A percentile compares a stretch with the other conserved stretches of the same genome.
Conservation (phyloP, 2,113 vertebrate species). For the Accipiter virgatus region DNA sequence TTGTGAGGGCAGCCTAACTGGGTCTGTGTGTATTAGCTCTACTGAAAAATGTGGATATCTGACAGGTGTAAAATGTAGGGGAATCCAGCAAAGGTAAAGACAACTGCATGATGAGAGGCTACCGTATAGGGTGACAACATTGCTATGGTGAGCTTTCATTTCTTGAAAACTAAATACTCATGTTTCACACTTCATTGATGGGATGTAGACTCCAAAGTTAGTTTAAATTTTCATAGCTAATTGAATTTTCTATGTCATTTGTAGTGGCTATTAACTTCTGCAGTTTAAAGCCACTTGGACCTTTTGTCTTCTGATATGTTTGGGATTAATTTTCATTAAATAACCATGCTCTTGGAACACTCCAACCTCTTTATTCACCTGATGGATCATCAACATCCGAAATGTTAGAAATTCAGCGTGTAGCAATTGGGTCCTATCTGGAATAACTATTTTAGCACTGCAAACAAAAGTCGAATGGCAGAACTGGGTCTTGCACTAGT, state of each 20-base stretch:
- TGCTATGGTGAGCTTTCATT: background rate
- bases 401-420: rapidly evolving
- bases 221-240: background rate
- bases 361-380: background rate
- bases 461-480: background rate
- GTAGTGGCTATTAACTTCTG: background rate
- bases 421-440: rapidly evolving
- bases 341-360: too few species aligned
- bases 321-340: background rate
- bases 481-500: background rate
- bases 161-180: rapidly evolving
- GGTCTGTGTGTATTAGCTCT: rapidly evolving
- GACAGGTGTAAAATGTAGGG: background rate
- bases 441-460: background rate
- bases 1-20: background rate
- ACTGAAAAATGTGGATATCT: rapidly evolving
- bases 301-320: background rate
- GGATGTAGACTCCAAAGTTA: background rate
- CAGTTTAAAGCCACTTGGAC: background rate
- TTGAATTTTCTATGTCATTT: rapidly evolving
- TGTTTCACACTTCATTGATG: rapidly evolving
- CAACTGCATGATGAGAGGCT: background rate
- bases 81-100: background rate
- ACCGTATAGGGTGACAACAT: rapidly evolving
- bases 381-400: rapidly evolving